Evolutionary conservation across 2,113 vertebrate genomes (phyloP), one percentile per base, ranked within the genome.

Genomic region (Acrocephalus arundinaceus): DNA sequence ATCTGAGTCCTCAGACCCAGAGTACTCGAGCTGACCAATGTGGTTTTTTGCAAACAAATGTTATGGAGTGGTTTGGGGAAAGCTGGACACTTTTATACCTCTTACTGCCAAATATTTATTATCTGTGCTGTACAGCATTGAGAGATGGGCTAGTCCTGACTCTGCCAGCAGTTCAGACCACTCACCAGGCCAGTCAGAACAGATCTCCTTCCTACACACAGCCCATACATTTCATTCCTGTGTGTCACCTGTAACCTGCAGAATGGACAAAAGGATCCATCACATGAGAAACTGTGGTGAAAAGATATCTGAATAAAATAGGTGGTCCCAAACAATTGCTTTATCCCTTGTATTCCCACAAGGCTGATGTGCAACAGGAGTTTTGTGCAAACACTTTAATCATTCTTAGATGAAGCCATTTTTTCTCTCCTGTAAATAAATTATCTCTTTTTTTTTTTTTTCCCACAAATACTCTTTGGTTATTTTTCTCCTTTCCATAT

Each of bases 1-100:
- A 85, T 54, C 37, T 54, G 51, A 92, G 43, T 62, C 54, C n/a
- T 73, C 54, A 88, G 67, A 80, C 15, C 8, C 51, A 76, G 51
- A 39, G 9, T 39, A 39, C 37, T 39, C 8, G 37, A 84, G 59
- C 11, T 66, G 46, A 62, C 6, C 0, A 0, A 37, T 6, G 23
- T 24, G 57, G 52, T 1, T 59, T 63, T 68, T 61, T 5, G 4
- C 35, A 93, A 94, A 61, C 10, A 35, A 85, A 91, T 79, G 19
- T 52, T 61, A 76, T 2, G 4, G 10, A 76, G 17, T 37, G n/a
- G 20, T 33, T 57, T 67, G 37, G 49, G 31, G 14, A 82, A 85
- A 85, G 31, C 19, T 33, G 41, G 49, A 91, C 10, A 61, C 9
- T 83, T 90, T 61, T 10, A 33, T 31, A 61, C 15, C 33, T 68